Base-by-base conservation (phyloP, 2,888 invertebrate species). In the Mythimna lalbum region DNA sequence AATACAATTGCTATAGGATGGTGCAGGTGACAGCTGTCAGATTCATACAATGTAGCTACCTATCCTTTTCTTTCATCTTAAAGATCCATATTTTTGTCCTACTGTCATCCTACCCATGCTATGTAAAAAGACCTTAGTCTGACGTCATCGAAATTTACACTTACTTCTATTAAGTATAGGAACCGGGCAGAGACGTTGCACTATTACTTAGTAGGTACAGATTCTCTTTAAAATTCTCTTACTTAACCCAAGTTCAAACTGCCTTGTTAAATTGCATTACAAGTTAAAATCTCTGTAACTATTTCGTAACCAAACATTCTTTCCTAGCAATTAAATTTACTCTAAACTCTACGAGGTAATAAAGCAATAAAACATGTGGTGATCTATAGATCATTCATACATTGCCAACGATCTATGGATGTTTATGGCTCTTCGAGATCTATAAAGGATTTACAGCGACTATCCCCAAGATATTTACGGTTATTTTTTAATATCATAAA, bases 361-460 rank as follows among this genome's bases (percentile, higher is more conserved):
- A 87, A 86, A 89, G 77, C 74, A 50, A 90, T 90, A 88, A 88
- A 79, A 88, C 67, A 69, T 69, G 60, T 68, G 69, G 82, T 90
- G 89, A 91, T 91, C 87, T 86, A 92, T 90, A 84, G 89, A 89
- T 87, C 88, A 85, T 88, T 89, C 86, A 82, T 81, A 78, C 80
- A 73, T 78, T 86, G 68, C 78, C 86, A 86, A 85, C 88, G 85
- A 88, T 86, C 85, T 81, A 87, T 86, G 70, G 82, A 84, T 83
- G 81, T 91, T 91, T 91, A 92, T 88, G 75, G 87, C 84, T 84
- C 87, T 87, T 81, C 69, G 82, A 68, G 78, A 81, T 87, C 85
- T 86, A 88, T 90, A 89, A 90, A 85, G 87, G 88, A 90, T 93
- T 93, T 92, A 92, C 88, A 87, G 81, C 89, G 63, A 80, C 78